phyloP scores from a whole-genome alignment of 2,797 vertebrate species.

The Crypturellus tataupa region DNA sequence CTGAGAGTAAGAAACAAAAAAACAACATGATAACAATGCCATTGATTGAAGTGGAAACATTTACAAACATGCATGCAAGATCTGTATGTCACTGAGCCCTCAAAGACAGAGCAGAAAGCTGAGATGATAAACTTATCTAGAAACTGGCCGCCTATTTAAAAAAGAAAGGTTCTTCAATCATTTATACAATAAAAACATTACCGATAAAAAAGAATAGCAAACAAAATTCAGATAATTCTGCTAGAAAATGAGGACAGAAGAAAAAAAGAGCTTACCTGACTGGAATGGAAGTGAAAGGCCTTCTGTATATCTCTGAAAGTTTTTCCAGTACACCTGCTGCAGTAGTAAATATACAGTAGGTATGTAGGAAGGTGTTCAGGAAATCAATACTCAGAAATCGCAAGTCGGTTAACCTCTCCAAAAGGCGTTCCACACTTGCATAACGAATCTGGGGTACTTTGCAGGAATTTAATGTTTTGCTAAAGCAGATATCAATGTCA shows the following conservation, averaged over 20 bases:
- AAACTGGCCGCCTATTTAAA: background rate
- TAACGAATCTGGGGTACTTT: slow-evolving; percentile 99
- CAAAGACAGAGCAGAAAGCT: background rate
- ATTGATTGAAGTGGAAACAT: background rate
- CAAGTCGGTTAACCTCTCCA: slow-evolving; percentile 96
- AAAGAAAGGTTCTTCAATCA: background rate
- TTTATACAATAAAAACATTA: background rate
- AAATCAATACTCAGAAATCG: slow-evolving; percentile 98
- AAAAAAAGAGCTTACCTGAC: slow-evolving; percentile 84
- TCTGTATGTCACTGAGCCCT: background rate
- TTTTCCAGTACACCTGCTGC: slow-evolving; percentile 94
- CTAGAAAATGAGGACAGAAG: fast-evolving
- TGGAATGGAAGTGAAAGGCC: slow-evolving; percentile 96
- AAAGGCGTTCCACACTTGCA: slow-evolving; percentile 93
- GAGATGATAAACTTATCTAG: background rate
- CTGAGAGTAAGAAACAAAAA: slow-evolving; percentile 74
- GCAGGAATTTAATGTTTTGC: slow-evolving; percentile 99
- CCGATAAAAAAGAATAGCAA: too few relatives aligned
- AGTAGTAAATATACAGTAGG: slow-evolving; percentile 96
- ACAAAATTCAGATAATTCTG: fast-evolving
- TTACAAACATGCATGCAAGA: background rate
- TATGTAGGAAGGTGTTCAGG: slow-evolving; percentile 98
- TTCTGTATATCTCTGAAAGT: slow-evolving; percentile 95
- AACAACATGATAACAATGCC: background rate
- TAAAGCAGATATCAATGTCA: slow-evolving; percentile 98